phyloP scores from a whole-genome alignment of 2,888 invertebrate species.

The Deroplatys truncata region DNA sequence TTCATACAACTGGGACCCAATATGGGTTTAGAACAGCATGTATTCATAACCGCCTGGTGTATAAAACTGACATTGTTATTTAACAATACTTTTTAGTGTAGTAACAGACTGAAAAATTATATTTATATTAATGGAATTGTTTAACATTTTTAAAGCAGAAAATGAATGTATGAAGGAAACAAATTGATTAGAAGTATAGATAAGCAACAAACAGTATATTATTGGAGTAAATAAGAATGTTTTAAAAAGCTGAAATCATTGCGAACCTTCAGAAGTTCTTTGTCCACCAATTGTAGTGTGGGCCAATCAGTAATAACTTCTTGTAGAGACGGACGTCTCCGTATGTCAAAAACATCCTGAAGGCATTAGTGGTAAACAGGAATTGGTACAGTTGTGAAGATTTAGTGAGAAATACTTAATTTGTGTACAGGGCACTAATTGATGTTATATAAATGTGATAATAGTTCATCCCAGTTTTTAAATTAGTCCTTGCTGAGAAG shows the following conservation, averaged over 20 bases:
- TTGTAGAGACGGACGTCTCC: slow-evolving; percentile 63
- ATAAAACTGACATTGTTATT: too few relatives aligned
- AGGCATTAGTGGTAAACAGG: slow-evolving; percentile 42
- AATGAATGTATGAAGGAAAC: not conserved
- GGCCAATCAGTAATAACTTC: slow-evolving; percentile 79
- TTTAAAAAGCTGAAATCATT: slow-evolving; percentile 34
- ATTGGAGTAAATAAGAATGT: not conserved
- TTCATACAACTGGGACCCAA: too few relatives aligned
- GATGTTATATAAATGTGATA: not conserved
- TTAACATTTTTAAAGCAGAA: not conserved
- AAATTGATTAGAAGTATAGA: not conserved
- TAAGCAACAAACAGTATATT: not conserved
- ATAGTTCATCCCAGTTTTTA: not conserved
- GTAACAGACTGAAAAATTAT: not conserved
- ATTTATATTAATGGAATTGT: not conserved
- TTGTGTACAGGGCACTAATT: slow-evolving; percentile 18
- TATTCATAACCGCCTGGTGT: too few relatives aligned
- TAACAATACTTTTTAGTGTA: too few relatives aligned
- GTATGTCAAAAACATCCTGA: slow-evolving; percentile 65
- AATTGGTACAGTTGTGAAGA: not conserved
- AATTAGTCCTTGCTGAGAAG: not conserved
- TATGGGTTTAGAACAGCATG: too few relatives aligned
- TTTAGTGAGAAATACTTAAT: not conserved
- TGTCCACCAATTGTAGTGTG: slow-evolving; percentile 61
- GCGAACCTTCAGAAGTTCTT: slow-evolving; percentile 59